Percentiles rank a stretch among this genome's conserved stretches.
Conservation (phyloP, 2,888 invertebrate genomes). For the Drymonia ruficornis region DNA sequence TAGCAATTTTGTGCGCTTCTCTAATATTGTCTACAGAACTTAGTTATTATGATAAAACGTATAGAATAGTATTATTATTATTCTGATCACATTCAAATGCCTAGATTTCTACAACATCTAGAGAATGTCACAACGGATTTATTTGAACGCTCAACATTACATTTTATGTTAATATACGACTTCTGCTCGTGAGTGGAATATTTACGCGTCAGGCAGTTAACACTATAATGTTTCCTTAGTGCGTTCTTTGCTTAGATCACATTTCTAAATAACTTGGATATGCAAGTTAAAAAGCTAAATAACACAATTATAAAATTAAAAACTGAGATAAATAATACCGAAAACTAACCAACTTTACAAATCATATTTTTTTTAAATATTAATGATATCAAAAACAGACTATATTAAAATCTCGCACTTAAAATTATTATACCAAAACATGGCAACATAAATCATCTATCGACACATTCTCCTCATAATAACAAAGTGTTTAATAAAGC, state of each 20-base stretch:
- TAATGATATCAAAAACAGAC: neutral
- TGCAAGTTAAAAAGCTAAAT: neutral
- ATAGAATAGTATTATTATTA: neutral
- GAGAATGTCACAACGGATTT: slow-evolving; percentile 21
- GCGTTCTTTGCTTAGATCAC: neutral
- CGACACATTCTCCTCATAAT: slow-evolving; percentile 3
- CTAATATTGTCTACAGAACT: neutral
- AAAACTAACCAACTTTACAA: neutral
- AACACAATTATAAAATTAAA: neutral
- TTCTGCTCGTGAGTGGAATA: slow-evolving; percentile 27
- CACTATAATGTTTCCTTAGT: slow-evolving; percentile 3
- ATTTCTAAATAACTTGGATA: neutral
- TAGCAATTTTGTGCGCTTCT: neutral
- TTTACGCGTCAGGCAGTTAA: slow-evolving; percentile 11
- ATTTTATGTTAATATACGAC: slow-evolving; percentile 22
- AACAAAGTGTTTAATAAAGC: slow-evolving; percentile 16
- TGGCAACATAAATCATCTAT: slow-evolving; percentile 13
- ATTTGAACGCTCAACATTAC: slow-evolving; percentile 16
- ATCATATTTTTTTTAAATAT: neutral
- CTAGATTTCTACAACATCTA: slow-evolving; percentile 5
- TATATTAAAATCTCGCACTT: neutral
- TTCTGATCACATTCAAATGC: slow-evolving; percentile 1
- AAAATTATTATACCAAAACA: slow-evolving; percentile 1
- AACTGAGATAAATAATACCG: no score
- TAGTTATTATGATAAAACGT: neutral